Base-by-base conservation (phyloP, 53 echinoderm and acorn worm genomes). In the Henricia sp. region DNA sequence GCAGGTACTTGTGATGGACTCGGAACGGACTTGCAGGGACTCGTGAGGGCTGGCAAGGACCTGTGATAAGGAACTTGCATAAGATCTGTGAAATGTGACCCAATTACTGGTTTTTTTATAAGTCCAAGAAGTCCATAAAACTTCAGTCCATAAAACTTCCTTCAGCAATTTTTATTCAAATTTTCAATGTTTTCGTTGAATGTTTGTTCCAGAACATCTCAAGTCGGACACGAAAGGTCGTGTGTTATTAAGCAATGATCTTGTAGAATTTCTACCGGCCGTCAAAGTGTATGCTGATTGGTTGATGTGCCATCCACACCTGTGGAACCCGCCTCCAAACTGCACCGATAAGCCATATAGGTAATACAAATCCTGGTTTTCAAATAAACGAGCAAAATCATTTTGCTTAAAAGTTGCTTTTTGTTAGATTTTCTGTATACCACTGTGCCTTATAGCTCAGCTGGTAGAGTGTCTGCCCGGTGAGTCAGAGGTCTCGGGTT, bases 261-360 rank as follows among this genome's bases (percentile, higher is more conserved):
- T 99, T 0, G 87, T 92, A 64, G 94, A 99, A 82, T 74, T 94
- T 26, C 87, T 99, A 3, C 99, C 99, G 36, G 92, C 92, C 53
- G 92, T 99, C 44, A 99, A 99, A 66, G 99, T 99, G 35, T 94
- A 89, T 87, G 94, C 92, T 78, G 99, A 99, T 88, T 99, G 99
- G 99, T 84, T 99, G 90, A 94, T 94, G 94, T 99, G 94, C 32
- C 94, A 99, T 34, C 80, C 86, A 0, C 51, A 50, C 3, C 70
- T 94, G 13, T 99, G 99, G 99, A 94, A 99, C 72, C 99, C 94
- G 78, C 94, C 99, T 5, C 93, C 94, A 0, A 65, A 84, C 77
- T 89, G 83, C 42, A 85, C 69, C 42, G 53, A 82, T 52, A 85
- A 68, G 41, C 80, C 88, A 20, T 91, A 89, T 68, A 86, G 94